A percentile compares a stretch with the other conserved stretches of the same genome.
Evolutionary conservation across 2,888 invertebrate genomes (phyloP).

Genomic region (Euplagia quadripunctaria): DNA sequence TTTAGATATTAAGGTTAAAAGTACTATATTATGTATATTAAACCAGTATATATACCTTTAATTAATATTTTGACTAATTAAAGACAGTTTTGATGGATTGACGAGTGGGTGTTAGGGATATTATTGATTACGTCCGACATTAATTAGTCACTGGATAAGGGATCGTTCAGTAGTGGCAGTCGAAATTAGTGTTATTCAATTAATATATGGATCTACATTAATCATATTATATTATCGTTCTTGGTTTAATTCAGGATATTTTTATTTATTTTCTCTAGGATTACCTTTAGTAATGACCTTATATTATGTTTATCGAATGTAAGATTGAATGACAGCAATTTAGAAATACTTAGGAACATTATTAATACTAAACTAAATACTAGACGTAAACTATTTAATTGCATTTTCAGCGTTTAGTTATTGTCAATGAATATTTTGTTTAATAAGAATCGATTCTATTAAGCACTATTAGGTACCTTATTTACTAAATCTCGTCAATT

Average conservation of each 20-base stretch:
- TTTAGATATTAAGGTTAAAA: no score
- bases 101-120: not conserved
- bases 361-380: not conserved
- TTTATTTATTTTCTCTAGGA: no score
- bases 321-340: no score
- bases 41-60: not conserved
- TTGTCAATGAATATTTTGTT: not conserved
- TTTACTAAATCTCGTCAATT: not conserved
- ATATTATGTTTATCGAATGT: no score
- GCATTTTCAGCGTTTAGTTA: not conserved
- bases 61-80: not conserved
- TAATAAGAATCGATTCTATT: not conserved
- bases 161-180: conserved; percentile 2
- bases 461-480: not conserved
- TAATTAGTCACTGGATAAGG: conserved; percentile 8
- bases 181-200: not conserved
- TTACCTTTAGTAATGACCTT: no score
- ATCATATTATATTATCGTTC: not conserved
- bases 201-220: not conserved
- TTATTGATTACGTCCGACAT: conserved; percentile 3
- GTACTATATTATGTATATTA: no score
- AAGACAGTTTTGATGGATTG: conserved; percentile 7
- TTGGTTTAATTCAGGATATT: no score
- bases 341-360: no score
- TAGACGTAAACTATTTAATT: not conserved